phyloP scores from a whole-genome alignment of 2,113 vertebrate species.

The Delphinus delphis region DNA sequence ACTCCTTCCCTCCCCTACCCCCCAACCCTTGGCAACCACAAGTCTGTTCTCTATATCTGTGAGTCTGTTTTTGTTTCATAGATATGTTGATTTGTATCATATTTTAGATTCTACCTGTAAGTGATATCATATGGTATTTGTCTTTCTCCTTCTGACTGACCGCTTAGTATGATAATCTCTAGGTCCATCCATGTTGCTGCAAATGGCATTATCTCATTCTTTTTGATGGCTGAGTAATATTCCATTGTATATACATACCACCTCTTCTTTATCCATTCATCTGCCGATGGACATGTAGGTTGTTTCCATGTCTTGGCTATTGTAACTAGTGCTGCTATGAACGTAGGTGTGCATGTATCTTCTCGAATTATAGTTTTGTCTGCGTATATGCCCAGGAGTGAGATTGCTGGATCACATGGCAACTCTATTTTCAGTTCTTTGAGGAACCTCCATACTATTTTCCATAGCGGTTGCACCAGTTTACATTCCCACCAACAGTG shows the following conservation, averaged over 20 bases:
- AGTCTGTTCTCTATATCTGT: neutral
- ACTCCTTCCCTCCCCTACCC: neutral
- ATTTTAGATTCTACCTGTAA: neutral
- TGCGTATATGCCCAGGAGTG: too few species aligned
- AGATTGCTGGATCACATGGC: too few species aligned
- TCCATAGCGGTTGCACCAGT: too few species aligned
- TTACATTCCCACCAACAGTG: too few species aligned
- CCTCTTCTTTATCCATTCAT: neutral
- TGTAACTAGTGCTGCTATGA: neutral
- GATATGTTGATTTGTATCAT: neutral
- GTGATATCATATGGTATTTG: neutral
- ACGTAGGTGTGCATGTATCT: neutral
- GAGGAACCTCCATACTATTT: too few species aligned
- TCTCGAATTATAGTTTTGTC: neutral
- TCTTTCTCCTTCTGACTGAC: neutral
- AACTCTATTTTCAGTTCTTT: too few species aligned
- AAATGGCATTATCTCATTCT: neutral
- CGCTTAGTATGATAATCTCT: neutral
- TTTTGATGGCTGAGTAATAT: neutral
- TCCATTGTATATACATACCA: neutral
- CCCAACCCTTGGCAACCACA: too few species aligned
- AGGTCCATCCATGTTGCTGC: neutral
- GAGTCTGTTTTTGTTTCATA: neutral
- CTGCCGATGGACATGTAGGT: neutral
- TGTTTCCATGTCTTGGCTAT: neutral